Base-by-base conservation (phyloP, 2,888 invertebrate species). In the Papilio protenor region DNA sequence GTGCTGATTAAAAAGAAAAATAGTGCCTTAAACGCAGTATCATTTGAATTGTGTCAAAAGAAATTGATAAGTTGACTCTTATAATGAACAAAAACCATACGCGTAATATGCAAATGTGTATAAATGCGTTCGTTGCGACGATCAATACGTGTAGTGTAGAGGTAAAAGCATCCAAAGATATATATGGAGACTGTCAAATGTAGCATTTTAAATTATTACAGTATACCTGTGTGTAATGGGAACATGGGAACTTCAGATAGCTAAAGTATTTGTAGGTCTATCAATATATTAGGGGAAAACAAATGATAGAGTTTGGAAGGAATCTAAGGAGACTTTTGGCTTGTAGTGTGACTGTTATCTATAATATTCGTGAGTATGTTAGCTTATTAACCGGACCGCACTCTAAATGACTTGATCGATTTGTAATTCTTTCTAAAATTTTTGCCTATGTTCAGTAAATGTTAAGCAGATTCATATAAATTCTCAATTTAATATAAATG, bases 1-100 rank as follows among this genome's bases (percentile, higher is more conserved):
- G 73, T 27, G 73, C 71, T 77, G 77, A 77, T 77, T 73, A 77
- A 73, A 77, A 77, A 77, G 77, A 69, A 77, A 77, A 77, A 77
- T 77, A 73, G 77, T 57, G 77, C 77, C 73, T 77, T 77, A 66
- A 77, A 77, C 77, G 73, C 73, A 55, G 57, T 77, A 73, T 77
- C 77, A 77, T 77, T 77, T 73, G 77, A 77, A 77, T 77, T 69
- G 73, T 77, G 73, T 66, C 66, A 73, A 73, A 73, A 55, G 52
- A 77, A 73, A 77, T 69, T 73, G 73, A 57, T 66, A 73, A 73
- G 73, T 73, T 69, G 45, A 77, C 77, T 77, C 45, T 77, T 47
- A 57, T 66, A 77, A 73, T 73, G 57, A 73, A 64, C 73, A 77
- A 77, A 77, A 73, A 73, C 76, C 72, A 76, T 61, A 77, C 73